A percentile compares a stretch with the other conserved stretches of the same genome.
Evolutionary conservation across 2,888 invertebrate species (phyloP).

Genomic region (Parnassius glacialis): DNA sequence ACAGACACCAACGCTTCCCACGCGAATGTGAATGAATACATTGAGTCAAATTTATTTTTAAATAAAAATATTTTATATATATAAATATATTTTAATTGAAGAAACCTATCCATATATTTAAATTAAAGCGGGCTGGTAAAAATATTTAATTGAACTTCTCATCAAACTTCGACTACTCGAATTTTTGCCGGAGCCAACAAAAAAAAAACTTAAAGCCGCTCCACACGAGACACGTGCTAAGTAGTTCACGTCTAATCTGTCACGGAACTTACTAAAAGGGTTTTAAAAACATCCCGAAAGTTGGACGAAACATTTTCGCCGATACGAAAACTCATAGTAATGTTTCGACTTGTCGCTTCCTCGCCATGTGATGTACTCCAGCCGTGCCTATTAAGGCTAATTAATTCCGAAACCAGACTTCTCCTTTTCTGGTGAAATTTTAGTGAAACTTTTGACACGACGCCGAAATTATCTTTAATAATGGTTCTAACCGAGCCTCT

Average conservation of each 20-base stretch:
- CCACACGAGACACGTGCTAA: constrained; percentile 38
- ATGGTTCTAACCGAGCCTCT: neutral
- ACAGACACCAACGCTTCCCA: too few species aligned
- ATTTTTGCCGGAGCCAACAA: constrained; percentile 4
- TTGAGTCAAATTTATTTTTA: too few species aligned
- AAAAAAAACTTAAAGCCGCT: constrained; percentile 25
- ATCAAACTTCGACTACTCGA: constrained; percentile 6
- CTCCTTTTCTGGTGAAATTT: constrained; percentile 19
- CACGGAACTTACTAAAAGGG: constrained; percentile 42
- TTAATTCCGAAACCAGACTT: constrained; percentile 14
- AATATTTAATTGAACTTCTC: neutral
- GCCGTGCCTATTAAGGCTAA: constrained; percentile 17
- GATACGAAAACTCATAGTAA: constrained; percentile 33
- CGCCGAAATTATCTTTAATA: constrained; percentile 8
- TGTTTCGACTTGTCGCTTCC: constrained; percentile 30
- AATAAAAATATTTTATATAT: too few species aligned
- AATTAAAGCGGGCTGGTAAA: too few species aligned
- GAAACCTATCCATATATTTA: too few species aligned
- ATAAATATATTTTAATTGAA: too few species aligned
- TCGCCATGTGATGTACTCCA: constrained; percentile 9
- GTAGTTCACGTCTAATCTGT: constrained; percentile 51
- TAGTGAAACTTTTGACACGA: constrained; percentile 17
- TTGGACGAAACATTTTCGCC: constrained; percentile 33
- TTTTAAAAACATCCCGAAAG: constrained; percentile 31
- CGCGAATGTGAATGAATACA: too few species aligned